phyloP scores from a whole-genome alignment of 2,888 invertebrate genomes.

The Boloria selene region DNA sequence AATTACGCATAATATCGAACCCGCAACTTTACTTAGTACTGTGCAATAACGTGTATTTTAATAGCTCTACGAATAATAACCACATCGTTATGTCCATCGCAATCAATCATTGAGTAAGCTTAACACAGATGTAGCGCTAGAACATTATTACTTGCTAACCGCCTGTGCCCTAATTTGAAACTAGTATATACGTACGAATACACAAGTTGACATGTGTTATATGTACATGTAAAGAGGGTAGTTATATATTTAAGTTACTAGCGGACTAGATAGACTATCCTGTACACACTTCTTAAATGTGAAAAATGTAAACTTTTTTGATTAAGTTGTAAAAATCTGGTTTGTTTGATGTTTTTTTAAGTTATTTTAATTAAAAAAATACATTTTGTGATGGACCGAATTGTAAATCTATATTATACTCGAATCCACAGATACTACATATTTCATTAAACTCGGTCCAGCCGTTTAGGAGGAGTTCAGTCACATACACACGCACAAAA shows the following conservation, averaged over 20 bases:
- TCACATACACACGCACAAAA: too few species aligned
- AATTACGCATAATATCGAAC: too few species aligned
- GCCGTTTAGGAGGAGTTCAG: too few species aligned
- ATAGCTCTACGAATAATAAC: neutral
- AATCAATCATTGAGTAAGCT: slow-evolving; percentile 18
- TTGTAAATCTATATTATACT: neutral
- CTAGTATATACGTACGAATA: neutral
- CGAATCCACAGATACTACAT: too few species aligned
- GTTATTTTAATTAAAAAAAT: neutral
- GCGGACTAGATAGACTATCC: too few species aligned
- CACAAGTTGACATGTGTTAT: neutral
- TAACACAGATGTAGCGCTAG: slow-evolving; percentile 15
- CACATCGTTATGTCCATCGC: slow-evolving; percentile 14
- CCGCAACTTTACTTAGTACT: too few species aligned
- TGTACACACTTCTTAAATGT: too few species aligned
- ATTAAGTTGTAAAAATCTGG: too few species aligned
- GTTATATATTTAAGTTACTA: too few species aligned
- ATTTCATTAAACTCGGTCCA: too few species aligned
- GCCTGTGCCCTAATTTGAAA: slow-evolving; percentile 15
- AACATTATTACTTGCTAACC: slow-evolving; percentile 17
- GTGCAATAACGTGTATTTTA: too few species aligned
- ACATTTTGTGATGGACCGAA: neutral
- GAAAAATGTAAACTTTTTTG: too few species aligned
- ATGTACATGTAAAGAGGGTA: neutral
- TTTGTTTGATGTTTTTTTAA: neutral